Evolutionary conservation across 2,888 invertebrate species (phyloP).

Genomic region (Homarus gammarus): DNA sequence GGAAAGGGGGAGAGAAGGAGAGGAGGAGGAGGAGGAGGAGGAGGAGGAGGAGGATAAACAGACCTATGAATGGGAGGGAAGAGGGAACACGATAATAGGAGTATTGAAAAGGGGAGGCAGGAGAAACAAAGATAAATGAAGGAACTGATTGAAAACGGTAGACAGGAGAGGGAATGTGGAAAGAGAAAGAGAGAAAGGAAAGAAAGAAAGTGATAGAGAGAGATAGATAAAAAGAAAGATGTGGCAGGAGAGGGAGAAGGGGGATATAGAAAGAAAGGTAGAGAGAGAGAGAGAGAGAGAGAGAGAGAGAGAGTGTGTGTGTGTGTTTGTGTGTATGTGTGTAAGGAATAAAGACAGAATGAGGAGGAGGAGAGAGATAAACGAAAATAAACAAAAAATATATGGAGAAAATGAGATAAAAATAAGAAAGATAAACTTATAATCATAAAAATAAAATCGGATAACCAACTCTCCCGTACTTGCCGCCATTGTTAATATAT

Average conservation of each 20-base stretch:
- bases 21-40: background rate
- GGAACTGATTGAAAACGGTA: background rate
- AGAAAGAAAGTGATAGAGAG: background rate
- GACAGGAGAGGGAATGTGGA: background rate
- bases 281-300: background rate
- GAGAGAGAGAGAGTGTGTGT: background rate
- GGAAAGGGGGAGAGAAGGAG: background rate
- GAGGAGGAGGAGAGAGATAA: too few relatives aligned
- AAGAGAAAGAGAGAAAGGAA: background rate
- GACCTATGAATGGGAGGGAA: background rate
- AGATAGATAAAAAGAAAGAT: background rate
- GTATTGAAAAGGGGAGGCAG: background rate
- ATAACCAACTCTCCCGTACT: too few relatives aligned
- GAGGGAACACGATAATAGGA: background rate
- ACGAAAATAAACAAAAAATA: too few relatives aligned
- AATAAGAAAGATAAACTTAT: too few relatives aligned
- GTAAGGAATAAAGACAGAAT: too few relatives aligned
- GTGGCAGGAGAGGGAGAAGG: background rate
- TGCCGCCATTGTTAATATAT: too few relatives aligned
- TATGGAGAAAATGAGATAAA: too few relatives aligned
- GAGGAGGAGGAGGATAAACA: background rate
- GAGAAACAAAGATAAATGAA: background rate
- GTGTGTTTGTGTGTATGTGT: too few relatives aligned
- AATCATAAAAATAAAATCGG: too few relatives aligned
- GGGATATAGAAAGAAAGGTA: slow-evolving; percentile 1